These are phyloP conservation scores for Abramis brama DNA, from an alignment of 2,113 vertebrate species.

Conservation along the genomic window DNA sequence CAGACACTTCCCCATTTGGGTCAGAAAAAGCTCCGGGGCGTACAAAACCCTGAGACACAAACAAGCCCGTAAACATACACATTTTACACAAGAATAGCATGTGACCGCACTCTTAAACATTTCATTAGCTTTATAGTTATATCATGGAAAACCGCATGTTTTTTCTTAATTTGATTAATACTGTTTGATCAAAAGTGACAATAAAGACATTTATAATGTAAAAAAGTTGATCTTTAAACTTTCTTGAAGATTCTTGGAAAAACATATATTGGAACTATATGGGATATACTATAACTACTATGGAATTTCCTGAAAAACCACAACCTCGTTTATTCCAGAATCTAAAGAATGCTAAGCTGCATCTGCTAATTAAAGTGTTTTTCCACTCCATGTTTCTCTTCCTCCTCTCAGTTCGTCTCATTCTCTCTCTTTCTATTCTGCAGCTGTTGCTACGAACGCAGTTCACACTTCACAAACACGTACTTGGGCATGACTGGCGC, in stretches of 20 bases:
- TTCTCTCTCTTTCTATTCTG: neutral
- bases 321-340: neutral
- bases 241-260: neutral
- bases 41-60: neutral
- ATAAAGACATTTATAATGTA: neutral
- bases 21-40: neutral
- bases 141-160: constrained; percentile 2
- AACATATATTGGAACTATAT: neutral
- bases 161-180: neutral
- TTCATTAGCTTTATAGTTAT: neutral
- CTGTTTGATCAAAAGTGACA: neutral
- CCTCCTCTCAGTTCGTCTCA: neutral
- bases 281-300: neutral
- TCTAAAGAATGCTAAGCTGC: neutral
- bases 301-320: neutral
- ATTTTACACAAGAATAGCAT: neutral
- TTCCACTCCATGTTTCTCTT: neutral
- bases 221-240: neutral
- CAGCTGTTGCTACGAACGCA: neutral
- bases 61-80: neutral
- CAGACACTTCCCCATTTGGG: constrained; percentile 12
- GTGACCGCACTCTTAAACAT: neutral
- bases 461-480: neutral
- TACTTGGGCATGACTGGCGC: constrained; percentile 88
- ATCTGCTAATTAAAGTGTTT: neutral